These are phyloP conservation scores for Girardia tigrina DNA, from an alignment of 2,888 invertebrate species.

Conservation along the genomic window DNA sequence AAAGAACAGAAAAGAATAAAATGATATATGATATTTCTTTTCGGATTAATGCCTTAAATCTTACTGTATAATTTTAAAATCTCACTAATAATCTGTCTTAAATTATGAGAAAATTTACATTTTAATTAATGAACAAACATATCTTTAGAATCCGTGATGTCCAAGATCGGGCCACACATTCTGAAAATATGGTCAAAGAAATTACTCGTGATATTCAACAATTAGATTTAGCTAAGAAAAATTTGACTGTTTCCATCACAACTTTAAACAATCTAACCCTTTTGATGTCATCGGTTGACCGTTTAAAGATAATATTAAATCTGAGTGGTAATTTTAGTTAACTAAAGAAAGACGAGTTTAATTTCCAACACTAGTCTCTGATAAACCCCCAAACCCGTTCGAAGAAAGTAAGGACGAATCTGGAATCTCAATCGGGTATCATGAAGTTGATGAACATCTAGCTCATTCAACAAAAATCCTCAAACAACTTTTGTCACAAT, in stretches of 20 bases:
- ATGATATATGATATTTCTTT: no score
- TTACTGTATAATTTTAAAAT: no score
- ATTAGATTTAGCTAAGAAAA: conserved; percentile 84
- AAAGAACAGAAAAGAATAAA: no score
- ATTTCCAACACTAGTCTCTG: neutral
- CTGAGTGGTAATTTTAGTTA: neutral
- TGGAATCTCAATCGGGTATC: neutral
- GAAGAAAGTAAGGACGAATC: neutral
- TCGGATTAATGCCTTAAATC: no score
- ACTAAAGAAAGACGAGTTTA: no score
- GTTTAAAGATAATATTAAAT: conserved; percentile 56
- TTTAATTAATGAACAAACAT: no score
- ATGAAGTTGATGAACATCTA: conserved; percentile 36
- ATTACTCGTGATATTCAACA: conserved; percentile 96
- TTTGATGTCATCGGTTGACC: conserved; percentile 82
- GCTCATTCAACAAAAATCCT: conserved; percentile 62
- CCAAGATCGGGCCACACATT: conserved; percentile 78
- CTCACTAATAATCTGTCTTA: no score
- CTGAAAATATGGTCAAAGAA: conserved; percentile 74
- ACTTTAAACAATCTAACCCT: conserved; percentile 92
- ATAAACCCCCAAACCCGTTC: neutral
- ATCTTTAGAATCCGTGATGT: conserved; percentile 71
- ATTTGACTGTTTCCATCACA: conserved; percentile 88
- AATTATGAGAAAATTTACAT: no score
- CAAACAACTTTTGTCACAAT: conserved; percentile 57